A percentile compares a stretch with the other conserved stretches of the same genome.
Conservation (phyloP, 1,140 invertebrate genomes). For the Trichonephila clavata region DNA sequence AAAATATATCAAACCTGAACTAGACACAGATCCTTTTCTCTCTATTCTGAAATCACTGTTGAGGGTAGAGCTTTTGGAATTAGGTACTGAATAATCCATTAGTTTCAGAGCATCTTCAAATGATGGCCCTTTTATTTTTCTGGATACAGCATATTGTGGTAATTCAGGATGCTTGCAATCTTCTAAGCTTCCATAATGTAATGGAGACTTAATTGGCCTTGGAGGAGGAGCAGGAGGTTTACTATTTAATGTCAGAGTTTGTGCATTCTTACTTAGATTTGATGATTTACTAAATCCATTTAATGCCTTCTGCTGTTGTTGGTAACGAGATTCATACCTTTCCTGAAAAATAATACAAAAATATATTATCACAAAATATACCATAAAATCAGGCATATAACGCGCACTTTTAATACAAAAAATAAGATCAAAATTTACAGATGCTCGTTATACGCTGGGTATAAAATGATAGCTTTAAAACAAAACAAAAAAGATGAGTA, state of each 20-base stretch:
- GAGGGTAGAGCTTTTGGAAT: constrained; percentile 49
- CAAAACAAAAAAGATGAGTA: too few species aligned
- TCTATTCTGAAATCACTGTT: constrained; percentile 23
- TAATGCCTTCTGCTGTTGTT: constrained; percentile 7
- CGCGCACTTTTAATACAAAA: too few species aligned
- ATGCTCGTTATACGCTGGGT: too few species aligned
- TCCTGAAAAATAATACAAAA: neutral
- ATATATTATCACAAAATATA: neutral
- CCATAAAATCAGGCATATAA: too few species aligned
- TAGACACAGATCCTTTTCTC: constrained; percentile 19
- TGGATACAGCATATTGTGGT: constrained; percentile 42
- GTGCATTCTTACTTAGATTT: constrained; percentile 7
- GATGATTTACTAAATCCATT: neutral
- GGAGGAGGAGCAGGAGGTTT: constrained; percentile 66
- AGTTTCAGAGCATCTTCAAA: constrained; percentile 64
- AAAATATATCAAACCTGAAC: constrained; percentile 9
- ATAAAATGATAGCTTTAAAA: too few species aligned
- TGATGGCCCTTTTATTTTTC: constrained; percentile 27
- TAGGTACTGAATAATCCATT: constrained; percentile 14
- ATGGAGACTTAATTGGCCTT: neutral
- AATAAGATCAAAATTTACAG: too few species aligned
- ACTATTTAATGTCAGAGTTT: constrained; percentile 41
- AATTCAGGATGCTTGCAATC: constrained; percentile 43
- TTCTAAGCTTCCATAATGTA: constrained; percentile 49
- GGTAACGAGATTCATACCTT: constrained; percentile 58